Base-by-base conservation (phyloP, 1,140 invertebrate species). In the Plodia interpunctella region DNA sequence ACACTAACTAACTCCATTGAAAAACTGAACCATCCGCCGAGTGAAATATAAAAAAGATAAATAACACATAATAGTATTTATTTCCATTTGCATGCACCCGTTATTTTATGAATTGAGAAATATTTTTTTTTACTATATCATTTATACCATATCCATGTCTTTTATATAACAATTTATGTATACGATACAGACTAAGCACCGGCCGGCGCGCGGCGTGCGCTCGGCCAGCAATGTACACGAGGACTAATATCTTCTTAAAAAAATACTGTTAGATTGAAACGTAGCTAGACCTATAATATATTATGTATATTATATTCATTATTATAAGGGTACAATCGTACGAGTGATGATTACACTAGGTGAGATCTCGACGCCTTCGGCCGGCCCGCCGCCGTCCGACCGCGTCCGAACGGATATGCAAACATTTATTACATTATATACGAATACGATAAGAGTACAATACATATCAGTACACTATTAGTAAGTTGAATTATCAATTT, bases 251-350 rank as follows among this genome's bases (percentile, higher is more conserved):
- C 86, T 88, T 87, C 80, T 88, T 88, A 88, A 88, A 88, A 88
- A 88, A 88, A 88, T 88, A 88, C 86, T 87, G 86, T 88, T 88
- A 88, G 86, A 87, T 88, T 85, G 86, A 88, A 88, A 88, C 81
- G 80, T 87, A 87, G 84, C 83, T 87, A 86, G 81, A 76, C 76
- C 86, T 88, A 88, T 83, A 74, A 76, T 83, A 83, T 83, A 78
- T 80, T 86, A 86, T 84, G 81, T 86, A 83, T 86, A 87, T 79
- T 74, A 70, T 83, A 76, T 68, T 83, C 75, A 82, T 80, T 78
- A 82, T 83, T 78, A 77, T 73, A 81, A 83, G 80, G 79, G 77
- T 83, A 86, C 76, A 83, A 85, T 85, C 75, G 80, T 86, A 83
- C 76, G 74, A 80, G 76, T 78, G 83, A 82, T 82, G 82, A 86